phyloP scores from a whole-genome alignment of 2,888 invertebrate genomes.

The Scaptomyza caliginosa region DNA sequence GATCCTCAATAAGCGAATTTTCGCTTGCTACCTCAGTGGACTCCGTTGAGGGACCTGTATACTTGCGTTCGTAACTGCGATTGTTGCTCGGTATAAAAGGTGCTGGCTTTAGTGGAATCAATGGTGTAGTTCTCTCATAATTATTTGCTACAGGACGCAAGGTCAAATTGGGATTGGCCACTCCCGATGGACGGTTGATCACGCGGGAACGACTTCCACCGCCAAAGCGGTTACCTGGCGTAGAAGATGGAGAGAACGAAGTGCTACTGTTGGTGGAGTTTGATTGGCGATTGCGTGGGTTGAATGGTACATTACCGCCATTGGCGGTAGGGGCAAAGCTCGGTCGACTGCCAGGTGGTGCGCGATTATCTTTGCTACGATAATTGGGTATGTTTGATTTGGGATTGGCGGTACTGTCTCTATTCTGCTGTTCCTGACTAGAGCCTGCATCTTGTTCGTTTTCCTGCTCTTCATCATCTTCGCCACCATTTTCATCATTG shows the following conservation, averaged over 20 bases:
- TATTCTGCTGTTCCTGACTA: conserved; percentile 22
- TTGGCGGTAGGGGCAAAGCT: conserved; percentile 37
- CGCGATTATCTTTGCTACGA: conserved; percentile 65
- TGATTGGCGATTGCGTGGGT: conserved; percentile 50
- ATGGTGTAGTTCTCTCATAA: conserved; percentile 74
- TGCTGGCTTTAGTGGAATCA: conserved; percentile 78
- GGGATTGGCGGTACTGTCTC: conserved; percentile 25
- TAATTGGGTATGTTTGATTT: conserved; percentile 40
- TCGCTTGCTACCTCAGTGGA: conserved; percentile 68
- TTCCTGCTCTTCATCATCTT: conserved; percentile 12
- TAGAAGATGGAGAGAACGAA: conserved; percentile 11
- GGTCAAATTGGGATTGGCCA: conserved; percentile 72
- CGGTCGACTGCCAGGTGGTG: conserved; percentile 56
- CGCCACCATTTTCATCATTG: conserved; percentile 5
- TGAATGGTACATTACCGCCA: conserved; percentile 63
- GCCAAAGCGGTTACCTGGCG: conserved; percentile 48
- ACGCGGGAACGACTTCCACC: conserved; percentile 73
- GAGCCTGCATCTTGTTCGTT: background rate
- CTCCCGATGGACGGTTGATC: conserved; percentile 78
- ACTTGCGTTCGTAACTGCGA: conserved; percentile 83
- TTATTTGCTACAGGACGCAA: conserved; percentile 80
- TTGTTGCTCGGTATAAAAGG: conserved; percentile 81
- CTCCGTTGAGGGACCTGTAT: conserved; percentile 75
- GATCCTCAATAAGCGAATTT: conserved; percentile 82
- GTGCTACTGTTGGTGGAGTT: conserved; percentile 5